These are phyloP conservation scores for Acanthococcus lagerstroemiae DNA, from an alignment of 2,888 invertebrate species.

Conservation along the genomic window DNA sequence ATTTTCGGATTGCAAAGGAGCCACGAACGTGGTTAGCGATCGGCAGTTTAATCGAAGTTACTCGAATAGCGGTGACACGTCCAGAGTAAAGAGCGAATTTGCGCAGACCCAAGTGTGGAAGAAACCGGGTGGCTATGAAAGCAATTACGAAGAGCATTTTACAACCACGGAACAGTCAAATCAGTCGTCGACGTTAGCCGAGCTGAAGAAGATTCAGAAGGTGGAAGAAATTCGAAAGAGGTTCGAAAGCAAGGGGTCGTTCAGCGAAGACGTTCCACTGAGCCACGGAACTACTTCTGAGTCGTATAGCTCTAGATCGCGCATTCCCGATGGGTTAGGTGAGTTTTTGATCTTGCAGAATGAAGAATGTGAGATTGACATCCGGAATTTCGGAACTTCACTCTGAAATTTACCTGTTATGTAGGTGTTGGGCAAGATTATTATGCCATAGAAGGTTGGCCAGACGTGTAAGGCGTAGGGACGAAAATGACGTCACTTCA, in stretches of 20 bases:
- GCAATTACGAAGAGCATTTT: slow-evolving; percentile 15
- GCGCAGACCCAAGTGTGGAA: neutral
- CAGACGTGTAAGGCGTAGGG: no score
- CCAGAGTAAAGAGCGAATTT: neutral
- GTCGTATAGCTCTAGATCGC: slow-evolving; percentile 4
- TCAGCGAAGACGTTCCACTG: no score
- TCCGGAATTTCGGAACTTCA: no score
- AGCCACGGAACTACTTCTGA: slow-evolving; percentile 5
- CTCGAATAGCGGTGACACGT: neutral
- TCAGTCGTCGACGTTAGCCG: slow-evolving; percentile 11
- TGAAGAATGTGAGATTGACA: no score
- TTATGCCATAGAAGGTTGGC: no score
- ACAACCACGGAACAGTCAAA: slow-evolving; percentile 3
- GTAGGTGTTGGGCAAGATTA: no score
- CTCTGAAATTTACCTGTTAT: no score
- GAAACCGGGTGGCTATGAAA: neutral
- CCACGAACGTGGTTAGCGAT: neutral
- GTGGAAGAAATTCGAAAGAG: slow-evolving; percentile 41
- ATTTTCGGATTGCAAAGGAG: neutral
- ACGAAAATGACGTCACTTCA: no score
- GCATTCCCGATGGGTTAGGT: neutral
- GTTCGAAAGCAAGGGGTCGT: slow-evolving; percentile 39
- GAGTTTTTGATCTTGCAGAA: no score
- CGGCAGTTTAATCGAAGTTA: neutral
- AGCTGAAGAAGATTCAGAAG: slow-evolving; percentile 40